Base-by-base conservation (phyloP, 2,888 invertebrate genomes). In the Netelia melanura region DNA sequence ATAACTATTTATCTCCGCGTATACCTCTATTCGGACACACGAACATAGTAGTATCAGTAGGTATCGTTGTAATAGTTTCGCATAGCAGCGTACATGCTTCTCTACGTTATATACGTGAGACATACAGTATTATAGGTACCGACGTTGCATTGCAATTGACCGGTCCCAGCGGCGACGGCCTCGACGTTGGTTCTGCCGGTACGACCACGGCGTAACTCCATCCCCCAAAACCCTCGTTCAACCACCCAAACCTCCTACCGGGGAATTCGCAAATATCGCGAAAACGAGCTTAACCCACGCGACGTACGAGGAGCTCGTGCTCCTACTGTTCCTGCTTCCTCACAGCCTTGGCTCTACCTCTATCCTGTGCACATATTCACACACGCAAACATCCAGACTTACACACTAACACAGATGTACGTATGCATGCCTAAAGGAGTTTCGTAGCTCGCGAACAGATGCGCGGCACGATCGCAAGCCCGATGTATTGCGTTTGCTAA, bases 401-500 rank as follows among this genome's bases (percentile, higher is more conserved):
- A 14, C 14, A 48, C 14, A 14, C 2, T 2, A 3, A 14, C 14
- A 11, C 14, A 52, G 9, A 62, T 48, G n/a, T 25, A 30, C 25
- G 58, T 56, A 14, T 77, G 68, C 68, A 70, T 68, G 23, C 65
- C 65, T 38, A 75, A 79, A 65, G 75, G 38, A 68, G 82, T 65
- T 77, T 79, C 48, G 75, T 14, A 76, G 70, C 64, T 79, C 48
- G 90, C 88, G 92, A 92, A 92, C 93, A 93, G 92, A 93, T 93
- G 93, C 92, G 89, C 92, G 89, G 92, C 91, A 92, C 91, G 92
- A 92, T 92, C 91, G 89, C 91, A 90, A 91, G 89, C 89, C 90
- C 91, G 91, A 92, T 91, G 92, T 92, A 92, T 92, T 91, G 91
- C 92, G 91, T 92, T 93, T 93, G 92, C 92, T 93, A 92, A 92